phyloP scores from a whole-genome alignment of 2,888 invertebrate species.

The Eupithecia subfuscata region DNA sequence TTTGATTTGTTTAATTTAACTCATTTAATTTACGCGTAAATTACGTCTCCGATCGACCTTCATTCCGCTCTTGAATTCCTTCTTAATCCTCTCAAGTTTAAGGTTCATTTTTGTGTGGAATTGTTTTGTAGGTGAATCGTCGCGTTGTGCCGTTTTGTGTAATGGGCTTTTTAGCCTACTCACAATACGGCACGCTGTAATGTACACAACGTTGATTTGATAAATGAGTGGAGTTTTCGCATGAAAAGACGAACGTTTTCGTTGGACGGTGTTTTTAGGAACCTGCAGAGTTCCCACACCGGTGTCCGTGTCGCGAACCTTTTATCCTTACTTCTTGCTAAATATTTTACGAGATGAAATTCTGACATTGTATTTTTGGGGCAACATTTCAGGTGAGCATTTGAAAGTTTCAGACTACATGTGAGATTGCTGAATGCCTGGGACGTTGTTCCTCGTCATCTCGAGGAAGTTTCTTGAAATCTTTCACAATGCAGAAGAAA shows the following conservation, averaged over 20 bases:
- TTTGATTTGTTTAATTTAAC: constrained; percentile 74
- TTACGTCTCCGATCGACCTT: constrained; percentile 61
- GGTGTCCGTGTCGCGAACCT: constrained; percentile 55
- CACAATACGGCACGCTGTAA: constrained; percentile 71
- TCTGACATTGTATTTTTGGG: constrained; percentile 28
- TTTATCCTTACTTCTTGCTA: constrained; percentile 48
- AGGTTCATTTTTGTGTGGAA: constrained; percentile 60
- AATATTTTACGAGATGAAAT: constrained; percentile 39
- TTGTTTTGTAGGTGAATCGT: constrained; percentile 50
- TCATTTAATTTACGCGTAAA: constrained; percentile 70
- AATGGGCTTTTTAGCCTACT: constrained; percentile 73
- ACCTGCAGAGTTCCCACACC: constrained; percentile 59
- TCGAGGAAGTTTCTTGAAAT: constrained; percentile 2
- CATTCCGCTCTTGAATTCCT: constrained; percentile 39
- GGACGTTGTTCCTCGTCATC: constrained; percentile 5
- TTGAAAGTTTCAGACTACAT: constrained; percentile 8
- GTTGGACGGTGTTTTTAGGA: constrained; percentile 65
- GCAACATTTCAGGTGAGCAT: constrained; percentile 2
- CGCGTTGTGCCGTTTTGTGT: constrained; percentile 63
- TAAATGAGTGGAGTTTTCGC: constrained; percentile 75
- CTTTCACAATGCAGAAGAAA: not conserved
- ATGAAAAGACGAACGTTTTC: constrained; percentile 68
- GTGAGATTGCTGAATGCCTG: constrained; percentile 5
- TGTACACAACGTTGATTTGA: constrained; percentile 78
- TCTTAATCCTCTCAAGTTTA: constrained; percentile 45